Conservation (phyloP, 1,140 invertebrate species). For the Orius laevigatus region DNA sequence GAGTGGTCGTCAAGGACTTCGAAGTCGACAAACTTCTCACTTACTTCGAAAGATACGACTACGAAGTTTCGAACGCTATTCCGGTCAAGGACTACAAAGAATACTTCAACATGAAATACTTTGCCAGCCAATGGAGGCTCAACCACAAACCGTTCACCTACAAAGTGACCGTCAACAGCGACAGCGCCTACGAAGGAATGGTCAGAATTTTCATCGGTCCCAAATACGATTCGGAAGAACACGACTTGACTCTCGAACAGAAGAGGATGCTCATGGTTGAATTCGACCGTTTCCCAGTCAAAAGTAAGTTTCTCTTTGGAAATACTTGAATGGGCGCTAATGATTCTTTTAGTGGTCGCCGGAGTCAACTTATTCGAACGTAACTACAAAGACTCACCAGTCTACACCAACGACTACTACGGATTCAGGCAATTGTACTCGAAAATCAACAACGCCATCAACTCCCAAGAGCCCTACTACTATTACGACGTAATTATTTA, state of each 20-base stretch:
- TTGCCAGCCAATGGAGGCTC: slow-evolving; percentile 36
- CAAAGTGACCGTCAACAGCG: slow-evolving; percentile 36
- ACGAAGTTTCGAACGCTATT: slow-evolving; percentile 10
- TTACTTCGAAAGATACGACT: slow-evolving; percentile 7
- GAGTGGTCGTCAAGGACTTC: slow-evolving; percentile 43
- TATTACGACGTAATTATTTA: neutral
- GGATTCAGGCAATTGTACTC: slow-evolving; percentile 9
- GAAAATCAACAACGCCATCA: slow-evolving; percentile 6
- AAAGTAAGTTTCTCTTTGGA: slow-evolving; percentile 12
- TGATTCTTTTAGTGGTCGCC: neutral
- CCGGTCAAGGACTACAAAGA: neutral
- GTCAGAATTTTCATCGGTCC: slow-evolving; percentile 52
- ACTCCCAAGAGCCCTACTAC: slow-evolving; percentile 8
- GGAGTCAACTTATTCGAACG: slow-evolving; percentile 7
- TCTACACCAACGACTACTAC: slow-evolving; percentile 3
- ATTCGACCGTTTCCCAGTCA: slow-evolving; percentile 24
- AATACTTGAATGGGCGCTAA: neutral
- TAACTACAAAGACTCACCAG: slow-evolving; percentile 7
- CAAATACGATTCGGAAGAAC: slow-evolving; percentile 41
- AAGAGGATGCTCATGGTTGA: slow-evolving; percentile 22
- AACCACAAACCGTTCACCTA: slow-evolving; percentile 45
- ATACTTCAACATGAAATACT: slow-evolving; percentile 22
- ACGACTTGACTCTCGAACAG: slow-evolving; percentile 22
- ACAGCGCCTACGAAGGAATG: slow-evolving; percentile 33
- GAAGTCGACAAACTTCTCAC: slow-evolving; percentile 26